A percentile compares a stretch with the other conserved stretches of the same genome.
phyloP scores from a whole-genome alignment of 2,797 vertebrate species.

The Ctenopoma multispine region DNA sequence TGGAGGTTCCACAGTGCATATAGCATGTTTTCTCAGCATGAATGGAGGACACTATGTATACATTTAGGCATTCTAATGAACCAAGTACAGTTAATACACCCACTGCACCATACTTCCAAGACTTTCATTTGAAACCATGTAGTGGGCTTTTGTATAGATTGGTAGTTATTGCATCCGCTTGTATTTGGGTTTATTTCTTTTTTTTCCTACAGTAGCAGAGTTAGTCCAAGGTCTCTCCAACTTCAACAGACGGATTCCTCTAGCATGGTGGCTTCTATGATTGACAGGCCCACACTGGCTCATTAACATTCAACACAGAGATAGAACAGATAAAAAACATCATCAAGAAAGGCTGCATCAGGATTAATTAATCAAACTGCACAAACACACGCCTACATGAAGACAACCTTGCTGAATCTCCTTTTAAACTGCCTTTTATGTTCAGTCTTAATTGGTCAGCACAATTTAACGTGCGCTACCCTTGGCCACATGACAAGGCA shows the following conservation, averaged over 20 bases:
- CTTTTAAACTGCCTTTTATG: conserved; percentile 43
- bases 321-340: conserved; percentile 30
- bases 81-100: conserved; percentile 4
- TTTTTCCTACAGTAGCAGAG: not conserved
- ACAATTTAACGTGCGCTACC: conserved; percentile 49
- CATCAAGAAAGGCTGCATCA: conserved; percentile 33
- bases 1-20: conserved; percentile 11
- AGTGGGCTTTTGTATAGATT: conserved; percentile 14
- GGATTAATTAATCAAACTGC: conserved; percentile 44
- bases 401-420: conserved; percentile 23
- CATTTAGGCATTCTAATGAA: conserved; percentile 12
- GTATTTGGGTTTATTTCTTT: not conserved
- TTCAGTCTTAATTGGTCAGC: conserved; percentile 53
- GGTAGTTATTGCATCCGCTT: not conserved
- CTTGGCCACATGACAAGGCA: conserved; percentile 33
- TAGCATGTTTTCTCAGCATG: conserved; percentile 12
- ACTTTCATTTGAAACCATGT: not conserved
- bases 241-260: conserved; percentile 11
- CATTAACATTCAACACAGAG: conserved; percentile 39
- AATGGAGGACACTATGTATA: not conserved
- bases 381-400: not conserved
- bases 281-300: conserved; percentile 29
- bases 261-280: not conserved
- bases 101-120: conserved; percentile 4
- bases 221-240: not conserved